These are phyloP conservation scores for Lindbergichthys nudifrons DNA, from an alignment of 2,797 vertebrate genomes.

Conservation along the genomic window DNA sequence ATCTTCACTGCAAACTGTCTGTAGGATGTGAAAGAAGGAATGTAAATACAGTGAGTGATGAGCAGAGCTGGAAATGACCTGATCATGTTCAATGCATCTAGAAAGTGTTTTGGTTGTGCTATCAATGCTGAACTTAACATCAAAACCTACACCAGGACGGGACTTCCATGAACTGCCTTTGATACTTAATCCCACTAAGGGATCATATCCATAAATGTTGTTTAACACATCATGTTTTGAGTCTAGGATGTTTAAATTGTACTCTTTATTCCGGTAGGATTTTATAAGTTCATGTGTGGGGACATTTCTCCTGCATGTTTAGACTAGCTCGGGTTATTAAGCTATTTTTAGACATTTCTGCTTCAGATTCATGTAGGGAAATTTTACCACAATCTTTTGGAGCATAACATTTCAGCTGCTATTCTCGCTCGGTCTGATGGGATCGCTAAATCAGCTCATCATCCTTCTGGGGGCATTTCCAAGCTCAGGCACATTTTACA, in stretches of 20 bases:
- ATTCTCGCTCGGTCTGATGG: slow-evolving; percentile 52
- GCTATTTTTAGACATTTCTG: slow-evolving; percentile 35
- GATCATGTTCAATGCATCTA: background rate
- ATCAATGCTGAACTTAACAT: background rate
- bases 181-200: background rate
- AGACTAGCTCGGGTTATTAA: slow-evolving; percentile 11
- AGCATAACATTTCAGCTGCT: slow-evolving; percentile 36
- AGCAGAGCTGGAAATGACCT: background rate
- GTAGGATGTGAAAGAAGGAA: background rate
- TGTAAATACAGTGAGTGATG: background rate
- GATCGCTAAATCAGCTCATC: slow-evolving; percentile 42
- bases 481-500: slow-evolving; percentile 41
- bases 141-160: background rate
- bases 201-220: background rate
- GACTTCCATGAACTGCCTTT: background rate
- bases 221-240: background rate
- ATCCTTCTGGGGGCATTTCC: slow-evolving; percentile 43
- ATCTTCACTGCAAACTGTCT: background rate
- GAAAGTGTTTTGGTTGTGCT: background rate
- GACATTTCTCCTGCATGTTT: slow-evolving; percentile 33
- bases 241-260: background rate
- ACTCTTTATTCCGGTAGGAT: background rate
- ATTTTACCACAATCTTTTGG: slow-evolving; percentile 19
- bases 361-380: slow-evolving; percentile 29
- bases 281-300: background rate